Conservation (phyloP, 2,888 invertebrate species). For the Nephrotoma appendiculata region DNA sequence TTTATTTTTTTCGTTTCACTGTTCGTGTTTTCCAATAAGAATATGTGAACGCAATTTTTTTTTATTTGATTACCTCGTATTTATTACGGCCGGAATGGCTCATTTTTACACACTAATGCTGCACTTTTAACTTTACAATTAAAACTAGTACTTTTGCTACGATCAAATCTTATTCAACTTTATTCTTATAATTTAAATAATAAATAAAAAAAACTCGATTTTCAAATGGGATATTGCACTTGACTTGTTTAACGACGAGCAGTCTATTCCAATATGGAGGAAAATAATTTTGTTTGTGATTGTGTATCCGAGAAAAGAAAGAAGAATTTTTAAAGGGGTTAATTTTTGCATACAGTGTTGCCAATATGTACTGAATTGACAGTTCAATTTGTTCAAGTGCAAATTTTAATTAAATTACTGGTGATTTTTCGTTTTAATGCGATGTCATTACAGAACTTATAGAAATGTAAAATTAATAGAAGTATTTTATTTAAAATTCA, state of each 20-base stretch:
- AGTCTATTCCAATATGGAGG: conserved; percentile 3
- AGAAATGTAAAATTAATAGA: too few species aligned
- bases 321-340: neutral
- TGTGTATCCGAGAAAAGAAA: neutral
- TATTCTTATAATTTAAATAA: neutral
- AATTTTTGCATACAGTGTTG: neutral
- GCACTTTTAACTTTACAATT: neutral
- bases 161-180: neutral
- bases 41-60: neutral
- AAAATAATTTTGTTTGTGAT: neutral
- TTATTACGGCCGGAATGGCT: conserved; percentile 48
- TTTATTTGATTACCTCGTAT: conserved; percentile 37
- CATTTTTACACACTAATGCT: conserved; percentile 25
- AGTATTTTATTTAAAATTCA: too few species aligned
- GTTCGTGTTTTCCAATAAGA: neutral
- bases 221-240: neutral
- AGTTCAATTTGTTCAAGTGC: neutral
- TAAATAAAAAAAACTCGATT: neutral
- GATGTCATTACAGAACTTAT: too few species aligned
- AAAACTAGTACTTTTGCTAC: neutral
- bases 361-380: neutral
- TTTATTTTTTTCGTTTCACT: neutral
- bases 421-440: too few species aligned
- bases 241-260: conserved; percentile 3
- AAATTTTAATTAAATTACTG: too few species aligned